These are phyloP conservation scores for Saturnia japonica DNA, from an alignment of 2,888 invertebrate species.

Conservation along the genomic window DNA sequence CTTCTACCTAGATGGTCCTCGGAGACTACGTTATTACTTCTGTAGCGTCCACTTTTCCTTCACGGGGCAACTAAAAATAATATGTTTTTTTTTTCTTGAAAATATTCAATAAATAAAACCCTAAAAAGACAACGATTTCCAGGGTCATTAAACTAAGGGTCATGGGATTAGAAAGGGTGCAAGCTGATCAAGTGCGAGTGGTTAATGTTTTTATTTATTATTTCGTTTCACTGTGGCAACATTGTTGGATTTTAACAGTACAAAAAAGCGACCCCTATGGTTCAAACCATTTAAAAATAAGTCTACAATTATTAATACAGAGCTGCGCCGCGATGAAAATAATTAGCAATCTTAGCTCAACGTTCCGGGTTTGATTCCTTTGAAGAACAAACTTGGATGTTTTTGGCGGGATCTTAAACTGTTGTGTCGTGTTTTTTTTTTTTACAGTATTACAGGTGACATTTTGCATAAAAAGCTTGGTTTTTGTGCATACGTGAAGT, in stretches of 20 bases:
- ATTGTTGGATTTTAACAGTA: background rate
- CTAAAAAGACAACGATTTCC: conserved; percentile 51
- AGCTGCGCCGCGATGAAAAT: background rate
- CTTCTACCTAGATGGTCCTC: background rate
- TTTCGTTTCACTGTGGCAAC: background rate
- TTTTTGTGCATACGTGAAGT: no score
- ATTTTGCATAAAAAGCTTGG: no score
- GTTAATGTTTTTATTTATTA: conserved; percentile 71
- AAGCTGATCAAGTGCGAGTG: conserved; percentile 73
- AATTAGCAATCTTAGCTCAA: background rate
- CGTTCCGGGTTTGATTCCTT: background rate
- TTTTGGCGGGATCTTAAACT: no score
- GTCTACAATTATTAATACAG: background rate
- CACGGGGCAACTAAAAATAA: background rate
- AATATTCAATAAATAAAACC: conserved; percentile 16
- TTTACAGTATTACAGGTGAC: no score
- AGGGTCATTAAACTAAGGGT: conserved; percentile 74
- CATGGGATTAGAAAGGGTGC: conserved; percentile 63
- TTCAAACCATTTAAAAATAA: background rate
- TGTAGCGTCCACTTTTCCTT: background rate
- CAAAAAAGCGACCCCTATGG: background rate
- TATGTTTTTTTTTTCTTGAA: background rate
- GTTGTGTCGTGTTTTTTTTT: no score
- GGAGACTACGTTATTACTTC: background rate
- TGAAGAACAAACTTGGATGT: background rate